Evolutionary conservation across 2,113 vertebrate genomes (phyloP), one percentile per base, ranked within the genome.

Genomic region (Serilophus lunatus): DNA sequence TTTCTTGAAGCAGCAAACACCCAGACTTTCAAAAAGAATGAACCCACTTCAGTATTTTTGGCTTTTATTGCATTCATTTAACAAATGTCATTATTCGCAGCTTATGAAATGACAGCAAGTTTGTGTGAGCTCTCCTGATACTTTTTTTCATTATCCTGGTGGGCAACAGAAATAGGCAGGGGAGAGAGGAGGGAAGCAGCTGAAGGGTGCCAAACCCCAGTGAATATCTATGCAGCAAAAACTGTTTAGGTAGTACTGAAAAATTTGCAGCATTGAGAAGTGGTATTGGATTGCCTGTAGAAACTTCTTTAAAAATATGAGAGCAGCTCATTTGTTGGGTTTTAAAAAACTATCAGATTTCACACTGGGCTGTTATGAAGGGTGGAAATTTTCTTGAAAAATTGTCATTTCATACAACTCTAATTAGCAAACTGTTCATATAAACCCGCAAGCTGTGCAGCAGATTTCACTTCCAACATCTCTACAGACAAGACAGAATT

Each of bases 351-450:
- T 23, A 94, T 26, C 86, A 63, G 51, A 80, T 92, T 96, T 92
- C 94, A 93, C 79, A 90, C 85, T 81, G 93, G 85, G 85, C 75
- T 94, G 92, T 76, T 95, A 94, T 78, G 94, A 97, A 96, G 92
- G 79, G 82, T 94, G 79, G 93, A 96, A 94, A 95, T 96, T 95
- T 96, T 96, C 95, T 96, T 92, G 92, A 96, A 96, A 96, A 97
- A 93, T 94, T 94, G 82, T 94, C 92, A 93, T 96, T 97, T 97
- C 96, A 96, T 92, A 93, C 93, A 94, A 95, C 92, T 94, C 90
- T 97, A 96, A 96, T 97, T 96, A 93, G 93, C 94, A 96, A 97
- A 97, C 96, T 97, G 91, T 97, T 97, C 96, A 84, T 95, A 95
- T 95, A 97, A 97, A 96, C 95, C 95, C 83, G 0, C 95, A 97